phyloP scores from a whole-genome alignment of 2,888 invertebrate species.

The Hecatera dysodea region DNA sequence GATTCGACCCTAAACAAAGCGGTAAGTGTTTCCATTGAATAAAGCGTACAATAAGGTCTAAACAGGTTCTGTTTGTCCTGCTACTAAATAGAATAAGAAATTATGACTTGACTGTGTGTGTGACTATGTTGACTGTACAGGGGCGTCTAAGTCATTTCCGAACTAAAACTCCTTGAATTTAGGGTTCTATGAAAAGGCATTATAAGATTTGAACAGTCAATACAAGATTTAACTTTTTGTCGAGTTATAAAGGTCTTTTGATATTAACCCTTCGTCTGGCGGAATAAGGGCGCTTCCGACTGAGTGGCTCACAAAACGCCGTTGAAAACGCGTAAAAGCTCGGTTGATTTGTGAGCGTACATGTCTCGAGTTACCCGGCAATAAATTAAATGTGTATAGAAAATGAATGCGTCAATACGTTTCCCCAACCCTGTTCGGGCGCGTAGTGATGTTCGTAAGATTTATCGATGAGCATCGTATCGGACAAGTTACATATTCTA shows the following conservation, averaged over 20 bases:
- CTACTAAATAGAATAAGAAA: conserved; percentile 71
- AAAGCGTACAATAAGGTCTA: conserved; percentile 66
- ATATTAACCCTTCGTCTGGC: conserved; percentile 72
- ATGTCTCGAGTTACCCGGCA: conserved; percentile 83
- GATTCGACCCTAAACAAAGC: conserved; percentile 44
- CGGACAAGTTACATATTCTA: conserved; percentile 72
- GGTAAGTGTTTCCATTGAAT: conserved; percentile 64
- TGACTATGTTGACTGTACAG: conserved; percentile 59
- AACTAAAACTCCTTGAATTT: conserved; percentile 62
- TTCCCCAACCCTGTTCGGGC: conserved; percentile 72
- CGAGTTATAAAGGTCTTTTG: conserved; percentile 69
- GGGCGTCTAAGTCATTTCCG: conserved; percentile 57
- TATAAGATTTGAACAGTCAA: conserved; percentile 64
- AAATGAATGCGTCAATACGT: conserved; percentile 84
- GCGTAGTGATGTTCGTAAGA: conserved; percentile 80
- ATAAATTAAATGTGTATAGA: conserved; percentile 86
- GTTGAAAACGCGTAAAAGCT: conserved; percentile 80
- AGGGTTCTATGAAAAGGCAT: conserved; percentile 55
- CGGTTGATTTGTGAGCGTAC: conserved; percentile 82
- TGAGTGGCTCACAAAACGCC: conserved; percentile 76
- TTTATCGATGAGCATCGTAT: conserved; percentile 80
- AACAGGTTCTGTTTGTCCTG: conserved; percentile 76
- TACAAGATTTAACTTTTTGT: conserved; percentile 66
- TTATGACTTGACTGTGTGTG: no score
- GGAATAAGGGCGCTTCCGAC: conserved; percentile 68